Evolutionary conservation across 2,888 invertebrate species (phyloP).

Genomic region (Xestia c-nigrum): DNA sequence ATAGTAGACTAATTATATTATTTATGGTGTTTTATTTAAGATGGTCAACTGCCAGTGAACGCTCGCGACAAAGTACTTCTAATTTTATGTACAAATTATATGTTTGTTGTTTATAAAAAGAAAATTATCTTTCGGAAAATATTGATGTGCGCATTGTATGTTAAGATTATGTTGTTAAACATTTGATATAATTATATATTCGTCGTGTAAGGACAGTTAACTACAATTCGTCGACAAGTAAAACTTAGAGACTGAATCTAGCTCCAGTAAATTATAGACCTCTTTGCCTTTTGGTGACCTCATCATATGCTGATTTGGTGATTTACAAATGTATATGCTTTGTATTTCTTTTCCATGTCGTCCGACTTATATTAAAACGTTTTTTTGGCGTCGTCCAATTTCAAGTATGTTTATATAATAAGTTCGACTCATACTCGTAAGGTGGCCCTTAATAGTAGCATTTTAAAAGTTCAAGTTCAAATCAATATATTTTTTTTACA

Average conservation of each 20-base stretch:
- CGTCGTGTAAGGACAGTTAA: slow-evolving; percentile 46
- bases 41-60: slow-evolving; percentile 59
- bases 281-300: slow-evolving; percentile 57
- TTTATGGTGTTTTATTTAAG: slow-evolving; percentile 69
- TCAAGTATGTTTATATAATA: slow-evolving; percentile 31
- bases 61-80: slow-evolving; percentile 56
- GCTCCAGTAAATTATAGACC: slow-evolving; percentile 54
- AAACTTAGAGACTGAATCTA: slow-evolving; percentile 64
- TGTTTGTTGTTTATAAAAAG: slow-evolving; percentile 58
- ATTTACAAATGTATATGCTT: slow-evolving; percentile 35
- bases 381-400: slow-evolving; percentile 39
- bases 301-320: slow-evolving; percentile 34
- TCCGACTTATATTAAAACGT: slow-evolving; percentile 29
- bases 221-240: slow-evolving; percentile 53
- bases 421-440: slow-evolving; percentile 28
- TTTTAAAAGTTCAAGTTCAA: slow-evolving; percentile 37
- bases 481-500: slow-evolving; percentile 46
- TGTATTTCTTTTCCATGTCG: slow-evolving; percentile 35
- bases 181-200: slow-evolving; percentile 54
- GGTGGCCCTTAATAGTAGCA: slow-evolving; percentile 33
- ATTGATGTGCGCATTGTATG: slow-evolving; percentile 53
- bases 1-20: slow-evolving; percentile 68
- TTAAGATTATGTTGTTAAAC: slow-evolving; percentile 66
- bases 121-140: slow-evolving; percentile 46
- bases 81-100: slow-evolving; percentile 61